These are phyloP conservation scores for Kryptolebias marmoratus DNA, from an alignment of 2,113 vertebrate genomes.

Conservation along the genomic window DNA sequence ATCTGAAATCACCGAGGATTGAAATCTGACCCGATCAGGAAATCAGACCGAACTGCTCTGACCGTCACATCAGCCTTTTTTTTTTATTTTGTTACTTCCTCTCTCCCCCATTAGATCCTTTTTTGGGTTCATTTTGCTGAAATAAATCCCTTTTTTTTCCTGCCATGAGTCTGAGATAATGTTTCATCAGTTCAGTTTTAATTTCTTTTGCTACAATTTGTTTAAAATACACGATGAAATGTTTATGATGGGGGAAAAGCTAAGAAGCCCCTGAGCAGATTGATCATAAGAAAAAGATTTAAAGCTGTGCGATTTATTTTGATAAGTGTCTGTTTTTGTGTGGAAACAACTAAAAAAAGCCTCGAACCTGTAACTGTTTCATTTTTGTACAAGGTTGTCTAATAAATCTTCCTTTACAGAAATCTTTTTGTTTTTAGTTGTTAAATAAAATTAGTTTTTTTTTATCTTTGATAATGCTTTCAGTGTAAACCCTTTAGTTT, in stretches of 20 bases:
- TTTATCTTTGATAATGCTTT: too few relatives aligned
- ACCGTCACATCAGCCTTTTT: constrained; percentile 18
- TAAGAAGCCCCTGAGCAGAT: background rate
- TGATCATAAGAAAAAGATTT: constrained; percentile 1
- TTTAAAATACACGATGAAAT: background rate
- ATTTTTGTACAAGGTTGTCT: constrained; percentile 69
- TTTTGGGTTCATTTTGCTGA: too few relatives aligned
- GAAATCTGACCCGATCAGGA: constrained; percentile 47
- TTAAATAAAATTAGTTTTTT: background rate
- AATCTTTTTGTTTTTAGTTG: too few relatives aligned
- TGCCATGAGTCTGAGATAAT: too few relatives aligned
- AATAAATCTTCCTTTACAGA: constrained; percentile 75
- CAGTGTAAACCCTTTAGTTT: too few relatives aligned
- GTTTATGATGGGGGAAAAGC: background rate
- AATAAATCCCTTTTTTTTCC: too few relatives aligned
- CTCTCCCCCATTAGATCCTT: constrained; percentile 1
- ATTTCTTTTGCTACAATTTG: too few relatives aligned
- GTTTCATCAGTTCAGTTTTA: too few relatives aligned
- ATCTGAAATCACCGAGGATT: constrained; percentile 9
- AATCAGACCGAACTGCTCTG: constrained; percentile 12
- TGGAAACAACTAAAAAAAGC: constrained; percentile 14
- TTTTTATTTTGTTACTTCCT: constrained; percentile 3
- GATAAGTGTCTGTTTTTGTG: constrained; percentile 36
- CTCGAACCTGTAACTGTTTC: constrained; percentile 30
- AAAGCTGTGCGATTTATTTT: background rate